Base-by-base conservation (phyloP, 2,888 invertebrate species). In the Gandaritis pyraliata region DNA sequence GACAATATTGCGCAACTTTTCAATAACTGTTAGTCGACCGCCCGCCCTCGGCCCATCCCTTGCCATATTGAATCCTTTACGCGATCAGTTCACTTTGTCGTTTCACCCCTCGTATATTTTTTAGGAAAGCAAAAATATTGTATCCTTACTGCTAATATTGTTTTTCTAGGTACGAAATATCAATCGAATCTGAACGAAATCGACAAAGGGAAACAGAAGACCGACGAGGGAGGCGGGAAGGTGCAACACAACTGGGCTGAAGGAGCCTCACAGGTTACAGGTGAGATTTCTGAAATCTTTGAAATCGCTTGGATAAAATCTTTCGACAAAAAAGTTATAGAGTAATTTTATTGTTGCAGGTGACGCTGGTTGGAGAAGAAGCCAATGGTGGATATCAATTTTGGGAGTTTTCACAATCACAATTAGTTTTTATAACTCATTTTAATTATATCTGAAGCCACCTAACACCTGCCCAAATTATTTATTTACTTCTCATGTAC, bases 171-270 rank as follows among this genome's bases (percentile, higher is more conserved):
- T 85, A 94, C 95, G 69, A 95, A 95, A 85, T 95, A 95, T 85
- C 95, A 95, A 88, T 95, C 95, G 70, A 94, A 94, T 81, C 87
- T 96, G 81, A 96, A 96, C 85, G 96, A 96, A 88, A 96, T 96
- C 81, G 96, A 95, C 85, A 96, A 96, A 88, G 95, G 95, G 55
- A 96, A 96, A 86, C 95, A 96, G 85, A 96, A 96, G 88, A 94
- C 95, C 61, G 92, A 93, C 76, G 94, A 94, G 76, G 93, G 93
- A 50, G 88, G 93, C 60, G 89, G 93, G 74, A 93, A 93, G 77
- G 85, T 87, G 69, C 90, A 91, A 72, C 88, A 92, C 76, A 93
- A 93, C 82, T 93, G 93, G 93, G 92, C 92, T 65, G 90, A 89
- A 61, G 89, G 89, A 63, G 88, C 90, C 66, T 88, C 90, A 66